phyloP scores from a whole-genome alignment of 2,888 invertebrate genomes.

The Drosophila multiciliata region DNA sequence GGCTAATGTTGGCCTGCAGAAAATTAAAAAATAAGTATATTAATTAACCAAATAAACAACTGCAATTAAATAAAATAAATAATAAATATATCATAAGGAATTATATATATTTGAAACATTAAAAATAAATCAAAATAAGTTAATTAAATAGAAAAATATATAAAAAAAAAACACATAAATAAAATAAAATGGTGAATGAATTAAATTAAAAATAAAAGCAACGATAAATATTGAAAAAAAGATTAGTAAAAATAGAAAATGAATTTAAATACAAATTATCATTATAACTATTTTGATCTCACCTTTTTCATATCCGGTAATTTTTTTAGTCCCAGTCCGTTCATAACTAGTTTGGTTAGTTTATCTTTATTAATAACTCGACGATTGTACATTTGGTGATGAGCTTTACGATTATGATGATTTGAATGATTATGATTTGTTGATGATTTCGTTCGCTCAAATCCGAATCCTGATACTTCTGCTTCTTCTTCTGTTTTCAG shows the following conservation, averaged over 20 bases:
- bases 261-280: no score
- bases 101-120: not conserved
- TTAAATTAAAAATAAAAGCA: not conserved
- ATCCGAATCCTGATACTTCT: not conserved
- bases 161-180: not conserved
- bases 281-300: slow-evolving; percentile 27
- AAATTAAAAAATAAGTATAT: slow-evolving; percentile 8
- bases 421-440: not conserved
- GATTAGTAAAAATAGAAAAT: not conserved
- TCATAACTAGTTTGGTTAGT: slow-evolving; percentile 77
- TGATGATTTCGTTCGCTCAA: not conserved
- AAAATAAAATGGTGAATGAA: not conserved
- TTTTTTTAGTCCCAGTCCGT: slow-evolving; percentile 78
- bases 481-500: not conserved
- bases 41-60: not conserved
- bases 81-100: not conserved
- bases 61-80: not conserved
- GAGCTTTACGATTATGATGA: slow-evolving; percentile 2
- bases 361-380: slow-evolving; percentile 58
- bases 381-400: slow-evolving; percentile 16
- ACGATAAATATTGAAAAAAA: not conserved
- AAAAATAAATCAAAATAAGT: not conserved
- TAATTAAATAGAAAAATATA: not conserved
- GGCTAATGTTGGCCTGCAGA: slow-evolving; percentile 88
- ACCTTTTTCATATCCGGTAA: slow-evolving; percentile 82